Percentiles rank a stretch among this genome's conserved stretches.
Evolutionary conservation across 37 sponge, comb jelly and placozoan species (phyloP).

Genomic region (Agelas oroides): DNA sequence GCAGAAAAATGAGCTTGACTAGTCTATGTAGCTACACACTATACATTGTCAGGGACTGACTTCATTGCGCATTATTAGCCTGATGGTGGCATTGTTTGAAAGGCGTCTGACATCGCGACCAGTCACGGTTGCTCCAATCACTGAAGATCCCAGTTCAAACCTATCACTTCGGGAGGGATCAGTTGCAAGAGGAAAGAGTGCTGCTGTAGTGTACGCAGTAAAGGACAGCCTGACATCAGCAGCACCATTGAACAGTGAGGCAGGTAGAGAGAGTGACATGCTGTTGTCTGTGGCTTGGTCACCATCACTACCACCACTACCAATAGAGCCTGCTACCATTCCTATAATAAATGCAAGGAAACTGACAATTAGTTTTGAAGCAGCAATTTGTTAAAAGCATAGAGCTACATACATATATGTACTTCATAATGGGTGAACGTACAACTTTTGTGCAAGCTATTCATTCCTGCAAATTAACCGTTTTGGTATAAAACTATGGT

Average conservation of each 20-base stretch:
- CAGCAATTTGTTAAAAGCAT: too few species aligned
- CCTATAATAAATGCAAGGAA: too few species aligned
- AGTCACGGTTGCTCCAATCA: neutral
- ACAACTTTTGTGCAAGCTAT: too few species aligned
- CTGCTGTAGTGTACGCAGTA: neutral
- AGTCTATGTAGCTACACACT: neutral
- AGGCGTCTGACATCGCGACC: neutral
- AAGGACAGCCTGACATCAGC: neutral
- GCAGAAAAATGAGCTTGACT: neutral
- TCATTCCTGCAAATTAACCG: too few species aligned
- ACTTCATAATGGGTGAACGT: too few species aligned
- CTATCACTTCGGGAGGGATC: neutral
- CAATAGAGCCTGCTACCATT: too few species aligned
- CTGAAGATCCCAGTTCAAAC: neutral
- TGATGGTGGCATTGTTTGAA: neutral
- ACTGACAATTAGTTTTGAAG: too few species aligned
- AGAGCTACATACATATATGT: too few species aligned
- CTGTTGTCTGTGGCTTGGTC: too few species aligned
- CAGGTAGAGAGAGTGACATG: neutral
- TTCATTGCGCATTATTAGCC: neutral
- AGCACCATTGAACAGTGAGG: neutral
- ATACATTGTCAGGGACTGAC: neutral
- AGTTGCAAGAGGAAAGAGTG: neutral
- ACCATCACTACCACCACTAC: too few species aligned
- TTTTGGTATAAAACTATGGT: too few species aligned